A percentile compares a stretch with the other conserved stretches of the same genome.
These are phyloP conservation scores for Drosophila sturtevanti DNA, from an alignment of 1,140 invertebrate genomes.

Conservation along the genomic window DNA sequence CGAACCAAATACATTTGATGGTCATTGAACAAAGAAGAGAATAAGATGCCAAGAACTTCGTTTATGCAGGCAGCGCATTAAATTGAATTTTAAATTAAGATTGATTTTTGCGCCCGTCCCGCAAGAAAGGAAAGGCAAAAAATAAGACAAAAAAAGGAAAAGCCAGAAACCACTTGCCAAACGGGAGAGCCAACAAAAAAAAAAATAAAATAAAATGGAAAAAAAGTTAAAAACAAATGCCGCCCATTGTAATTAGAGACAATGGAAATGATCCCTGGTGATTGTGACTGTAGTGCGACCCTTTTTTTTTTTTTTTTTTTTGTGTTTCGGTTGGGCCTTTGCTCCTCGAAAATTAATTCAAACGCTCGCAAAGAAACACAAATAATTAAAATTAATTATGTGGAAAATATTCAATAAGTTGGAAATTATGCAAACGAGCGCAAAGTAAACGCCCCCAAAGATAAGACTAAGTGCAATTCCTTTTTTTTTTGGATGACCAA, in stretches of 20 bases:
- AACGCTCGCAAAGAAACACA: constrained; percentile 58
- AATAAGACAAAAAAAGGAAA: constrained; percentile 15
- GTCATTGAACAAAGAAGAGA: constrained; percentile 19
- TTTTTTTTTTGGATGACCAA: constrained; percentile 44
- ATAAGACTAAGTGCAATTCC: constrained; percentile 75
- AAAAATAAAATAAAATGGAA: constrained; percentile 10
- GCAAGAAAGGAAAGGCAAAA: constrained; percentile 17
- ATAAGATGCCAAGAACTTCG: constrained; percentile 36
- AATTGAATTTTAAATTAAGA: constrained; percentile 80
- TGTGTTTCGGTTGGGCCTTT: constrained; percentile 30
- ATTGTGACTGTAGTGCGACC: constrained; percentile 51
- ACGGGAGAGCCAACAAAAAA: constrained; percentile 19
- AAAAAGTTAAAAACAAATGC: constrained; percentile 66
- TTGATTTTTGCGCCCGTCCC: constrained; percentile 66
- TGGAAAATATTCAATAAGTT: constrained; percentile 80
- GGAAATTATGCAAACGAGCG: constrained; percentile 78
- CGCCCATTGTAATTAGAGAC: constrained; percentile 75
- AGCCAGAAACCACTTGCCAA: constrained; percentile 60
- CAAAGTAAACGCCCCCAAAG: constrained; percentile 65
- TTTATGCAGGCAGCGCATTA: constrained; percentile 63
- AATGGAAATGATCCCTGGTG: constrained; percentile 57
- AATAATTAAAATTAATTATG: constrained; percentile 81
- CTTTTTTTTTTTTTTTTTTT: constrained; percentile 57
- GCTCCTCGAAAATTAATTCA: constrained; percentile 69
- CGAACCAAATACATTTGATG: constrained; percentile 57